Base-by-base conservation (phyloP, 2,797 vertebrate species). In the Muscicapa striata region DNA sequence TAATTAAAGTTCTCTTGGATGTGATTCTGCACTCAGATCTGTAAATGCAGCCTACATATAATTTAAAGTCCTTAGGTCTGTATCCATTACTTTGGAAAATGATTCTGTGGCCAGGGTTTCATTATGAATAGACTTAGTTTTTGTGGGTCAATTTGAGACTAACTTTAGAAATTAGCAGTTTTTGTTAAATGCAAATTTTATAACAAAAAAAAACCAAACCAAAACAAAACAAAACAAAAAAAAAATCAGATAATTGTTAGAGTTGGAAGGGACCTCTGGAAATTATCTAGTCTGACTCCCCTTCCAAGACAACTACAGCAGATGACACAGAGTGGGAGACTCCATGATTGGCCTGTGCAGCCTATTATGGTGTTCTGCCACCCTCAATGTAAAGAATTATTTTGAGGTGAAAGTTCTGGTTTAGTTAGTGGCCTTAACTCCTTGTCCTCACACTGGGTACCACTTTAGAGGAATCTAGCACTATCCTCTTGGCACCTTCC, bases 281-380 rank as follows among this genome's bases (percentile, higher is more conserved):
- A 32, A 49, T n/a, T 8, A 20, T 24, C 15, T 32, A 17, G 36
- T n/a, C 18, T 22, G 57, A 41, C 2, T 3, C 2, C 1, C 1
- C 16, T 69, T 30, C 14, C 9, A n/a, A 51, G 23, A 11, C 43
- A 49, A 1, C 23, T 24, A 58, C 3, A 58, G 6, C 16, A 21
- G 11, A 38, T 40, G 14, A 24, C 27, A 57, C 3, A 29, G 32
- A 36, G 13, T 15, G 11, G 13, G 13, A 51, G 13, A 21, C 3
- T 66, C 11, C 22, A 51, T 49, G 6, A 30, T 22, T 4, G 10
- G 14, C 38, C 21, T 36, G 26, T 24, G 20, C 11, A 30, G 14
- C 30, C 34, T 49, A 7, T 48, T 49, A 29, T 2, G 0, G 21
- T 10, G 30, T 7, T 57, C 36, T 66, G 16, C 26, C 21, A 66